phyloP scores from a whole-genome alignment of 2,113 vertebrate genomes.

The Marcusenius ussheri region DNA sequence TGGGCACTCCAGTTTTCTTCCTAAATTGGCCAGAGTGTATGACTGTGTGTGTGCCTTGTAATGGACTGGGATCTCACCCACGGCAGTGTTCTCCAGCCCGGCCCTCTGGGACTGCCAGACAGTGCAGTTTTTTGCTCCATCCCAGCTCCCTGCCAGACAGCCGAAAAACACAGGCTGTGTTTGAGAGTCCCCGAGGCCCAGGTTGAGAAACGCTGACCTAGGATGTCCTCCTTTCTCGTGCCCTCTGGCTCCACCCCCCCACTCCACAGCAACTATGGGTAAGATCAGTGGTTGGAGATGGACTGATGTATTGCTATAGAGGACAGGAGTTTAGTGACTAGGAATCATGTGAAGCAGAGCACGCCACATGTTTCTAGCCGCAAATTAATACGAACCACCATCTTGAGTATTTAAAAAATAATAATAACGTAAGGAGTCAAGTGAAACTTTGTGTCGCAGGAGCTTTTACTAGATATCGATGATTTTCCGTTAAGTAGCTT shows the following conservation, averaged over 20 bases:
- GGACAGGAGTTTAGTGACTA: background rate
- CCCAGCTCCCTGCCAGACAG: background rate
- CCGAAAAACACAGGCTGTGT: background rate
- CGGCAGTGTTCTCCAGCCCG: background rate
- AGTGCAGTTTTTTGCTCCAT: background rate
- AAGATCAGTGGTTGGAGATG: background rate
- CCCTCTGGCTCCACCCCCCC: background rate
- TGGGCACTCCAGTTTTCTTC: background rate
- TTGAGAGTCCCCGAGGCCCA: background rate
- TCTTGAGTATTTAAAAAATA: background rate
- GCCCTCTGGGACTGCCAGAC: background rate
- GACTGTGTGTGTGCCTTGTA: background rate
- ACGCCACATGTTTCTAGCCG: background rate
- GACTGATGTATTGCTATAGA: background rate
- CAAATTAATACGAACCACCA: background rate
- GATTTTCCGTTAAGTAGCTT: background rate
- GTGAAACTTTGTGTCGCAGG: background rate
- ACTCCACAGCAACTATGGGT: background rate
- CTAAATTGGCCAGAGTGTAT: background rate
- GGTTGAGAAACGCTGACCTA: background rate
- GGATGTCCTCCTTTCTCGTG: background rate
- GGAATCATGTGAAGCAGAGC: background rate
- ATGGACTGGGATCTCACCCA: background rate
- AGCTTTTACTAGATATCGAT: background rate
- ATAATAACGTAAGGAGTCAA: background rate